These are phyloP conservation scores for Gouania willdenowi DNA, from an alignment of 2,797 vertebrate genomes.

Conservation along the genomic window DNA sequence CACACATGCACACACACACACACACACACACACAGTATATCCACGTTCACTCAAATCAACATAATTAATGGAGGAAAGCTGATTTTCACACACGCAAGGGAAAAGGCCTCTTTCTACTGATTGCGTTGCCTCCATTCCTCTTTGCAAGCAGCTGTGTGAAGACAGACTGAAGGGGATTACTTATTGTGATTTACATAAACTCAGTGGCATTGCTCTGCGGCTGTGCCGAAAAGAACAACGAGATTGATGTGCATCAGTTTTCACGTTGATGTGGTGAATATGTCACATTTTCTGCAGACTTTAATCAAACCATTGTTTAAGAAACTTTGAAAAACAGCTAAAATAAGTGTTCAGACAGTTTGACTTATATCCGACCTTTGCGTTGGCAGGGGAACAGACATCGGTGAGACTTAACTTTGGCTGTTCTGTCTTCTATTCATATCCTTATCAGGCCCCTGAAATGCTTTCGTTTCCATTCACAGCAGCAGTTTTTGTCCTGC, in stretches of 20 bases:
- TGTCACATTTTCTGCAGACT: not conserved
- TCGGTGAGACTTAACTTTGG: slow-evolving; percentile 2
- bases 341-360: slow-evolving; percentile 4
- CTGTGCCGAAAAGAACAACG: not conserved
- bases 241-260: not conserved
- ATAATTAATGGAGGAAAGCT: slow-evolving; percentile 45
- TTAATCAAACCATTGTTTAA: not conserved
- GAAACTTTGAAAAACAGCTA: not conserved
- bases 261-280: not conserved
- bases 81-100: slow-evolving; percentile 24
- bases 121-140: slow-evolving; percentile 34
- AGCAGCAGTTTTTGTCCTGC: slow-evolving; percentile 34
- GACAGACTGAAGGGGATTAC: slow-evolving; percentile 24
- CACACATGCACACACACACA: not conserved
- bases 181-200: slow-evolving; percentile 45
- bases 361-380: not conserved
- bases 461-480: slow-evolving; percentile 32
- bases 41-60: slow-evolving; percentile 20
- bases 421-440: slow-evolving; percentile 4
- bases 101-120: slow-evolving; percentile 34
- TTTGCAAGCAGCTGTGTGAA: slow-evolving; percentile 42
- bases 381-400: slow-evolving; percentile 21
- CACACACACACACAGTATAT: slow-evolving; percentile 8
- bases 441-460: slow-evolving; percentile 7
- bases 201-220: slow-evolving; percentile 2